Evolutionary conservation across 2,113 vertebrate species (phyloP).

Genomic region (Fulmarus glacialis): DNA sequence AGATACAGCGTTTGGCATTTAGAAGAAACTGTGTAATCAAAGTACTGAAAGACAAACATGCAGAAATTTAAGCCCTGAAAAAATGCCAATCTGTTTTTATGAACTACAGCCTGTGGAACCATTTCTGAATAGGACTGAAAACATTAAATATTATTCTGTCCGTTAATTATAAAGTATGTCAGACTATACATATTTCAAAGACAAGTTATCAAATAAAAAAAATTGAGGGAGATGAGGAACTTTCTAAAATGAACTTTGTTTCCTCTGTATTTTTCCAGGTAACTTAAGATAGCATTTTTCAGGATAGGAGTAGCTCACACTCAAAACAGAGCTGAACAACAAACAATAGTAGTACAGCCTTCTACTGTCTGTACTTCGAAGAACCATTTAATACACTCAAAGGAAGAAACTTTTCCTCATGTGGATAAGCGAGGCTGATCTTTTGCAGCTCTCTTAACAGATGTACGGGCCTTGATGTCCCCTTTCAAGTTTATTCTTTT

Average conservation of each 20-base stretch:
- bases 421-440: background rate
- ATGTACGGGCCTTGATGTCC: background rate
- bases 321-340: background rate
- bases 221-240: background rate
- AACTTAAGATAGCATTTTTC: background rate
- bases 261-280: background rate
- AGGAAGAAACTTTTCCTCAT: background rate
- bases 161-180: background rate
- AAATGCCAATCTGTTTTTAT: background rate
- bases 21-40: background rate
- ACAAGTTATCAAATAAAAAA: background rate
- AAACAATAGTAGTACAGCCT: background rate
- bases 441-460: slow-evolving; percentile 22
- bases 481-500: slow-evolving; percentile 50
- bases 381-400: background rate
- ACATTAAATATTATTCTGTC: background rate
- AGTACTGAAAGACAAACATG: background rate
- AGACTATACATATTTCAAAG: background rate
- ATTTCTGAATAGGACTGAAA: background rate
- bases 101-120: background rate
- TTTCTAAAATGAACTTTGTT: background rate
- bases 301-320: background rate
- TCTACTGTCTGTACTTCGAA: background rate
- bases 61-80: background rate
- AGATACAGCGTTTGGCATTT: background rate